Conservation (phyloP, 2,888 invertebrate genomes). For the Pachliopta kotzebuea region DNA sequence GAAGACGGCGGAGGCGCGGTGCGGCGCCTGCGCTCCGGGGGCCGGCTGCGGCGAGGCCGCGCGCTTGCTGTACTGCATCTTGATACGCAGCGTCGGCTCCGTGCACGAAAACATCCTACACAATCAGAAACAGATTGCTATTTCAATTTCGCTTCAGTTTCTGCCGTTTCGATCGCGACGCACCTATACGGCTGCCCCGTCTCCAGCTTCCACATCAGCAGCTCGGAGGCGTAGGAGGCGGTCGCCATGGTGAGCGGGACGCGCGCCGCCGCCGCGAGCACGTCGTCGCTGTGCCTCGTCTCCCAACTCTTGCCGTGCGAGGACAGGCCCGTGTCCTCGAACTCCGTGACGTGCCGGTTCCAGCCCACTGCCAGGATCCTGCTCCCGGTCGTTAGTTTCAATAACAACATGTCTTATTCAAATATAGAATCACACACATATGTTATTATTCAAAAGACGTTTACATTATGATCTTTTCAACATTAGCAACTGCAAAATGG, state of each 20-base stretch:
- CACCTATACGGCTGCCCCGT: conserved; percentile 87
- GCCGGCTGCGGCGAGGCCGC: conserved; percentile 35
- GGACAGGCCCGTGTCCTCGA: conserved; percentile 74
- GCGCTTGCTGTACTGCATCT: conserved; percentile 76
- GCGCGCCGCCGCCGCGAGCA: conserved; percentile 84
- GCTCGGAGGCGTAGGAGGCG: conserved; percentile 88
- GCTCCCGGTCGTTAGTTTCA: not conserved
- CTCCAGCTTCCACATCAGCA: conserved; percentile 90
- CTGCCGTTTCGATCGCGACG: not conserved
- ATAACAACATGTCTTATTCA: too few relatives aligned
- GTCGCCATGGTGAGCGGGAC: conserved; percentile 87
- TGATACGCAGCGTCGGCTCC: conserved; percentile 79
- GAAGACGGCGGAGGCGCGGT: conserved; percentile 36
- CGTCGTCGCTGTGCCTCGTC: conserved; percentile 86
- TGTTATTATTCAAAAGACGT: not conserved
- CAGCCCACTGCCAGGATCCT: conserved; percentile 90
- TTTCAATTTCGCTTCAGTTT: not conserved
- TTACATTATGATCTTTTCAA: not conserved
- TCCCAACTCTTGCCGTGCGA: conserved; percentile 85
- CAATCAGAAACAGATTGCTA: not conserved
- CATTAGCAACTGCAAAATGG: too few relatives aligned
- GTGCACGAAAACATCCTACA: conserved; percentile 72
- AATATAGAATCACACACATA: too few relatives aligned
- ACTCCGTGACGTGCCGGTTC: conserved; percentile 87
- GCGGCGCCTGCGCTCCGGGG: conserved; percentile 27